These are phyloP conservation scores for Dryocosmus kuriphilus DNA, from an alignment of 2,888 invertebrate genomes.

Conservation along the genomic window DNA sequence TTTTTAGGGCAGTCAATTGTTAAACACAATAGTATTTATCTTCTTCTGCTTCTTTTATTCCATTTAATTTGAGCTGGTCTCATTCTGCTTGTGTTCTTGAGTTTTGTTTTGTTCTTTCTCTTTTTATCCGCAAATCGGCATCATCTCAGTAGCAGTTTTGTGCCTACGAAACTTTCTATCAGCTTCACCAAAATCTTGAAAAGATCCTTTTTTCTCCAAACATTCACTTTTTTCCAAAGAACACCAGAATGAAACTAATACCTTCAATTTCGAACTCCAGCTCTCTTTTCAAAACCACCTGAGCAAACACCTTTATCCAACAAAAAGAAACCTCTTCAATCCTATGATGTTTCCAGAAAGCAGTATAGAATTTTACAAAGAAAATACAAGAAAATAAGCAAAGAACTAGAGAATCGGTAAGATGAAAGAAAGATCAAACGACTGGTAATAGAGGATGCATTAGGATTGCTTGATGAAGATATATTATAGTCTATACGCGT, in stretches of 20 bases:
- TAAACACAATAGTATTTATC: no score
- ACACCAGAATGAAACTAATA: not conserved
- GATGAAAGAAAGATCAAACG: not conserved
- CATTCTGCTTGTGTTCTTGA: not conserved
- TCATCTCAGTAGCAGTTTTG: not conserved
- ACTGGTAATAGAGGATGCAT: not conserved
- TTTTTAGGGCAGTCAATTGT: no score
- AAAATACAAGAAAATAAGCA: not conserved
- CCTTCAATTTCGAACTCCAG: not conserved
- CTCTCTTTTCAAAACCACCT: not conserved
- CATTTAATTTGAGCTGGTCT: no score
- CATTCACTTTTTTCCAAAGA: not conserved
- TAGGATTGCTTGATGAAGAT: not conserved
- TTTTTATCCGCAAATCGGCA: not conserved
- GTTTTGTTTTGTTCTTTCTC: not conserved
- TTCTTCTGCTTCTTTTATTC: no score
- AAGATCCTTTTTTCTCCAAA: not conserved
- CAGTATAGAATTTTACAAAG: not conserved
- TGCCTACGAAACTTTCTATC: no score
- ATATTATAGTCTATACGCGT: not conserved
- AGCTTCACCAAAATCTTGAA: not conserved
- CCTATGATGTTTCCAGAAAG: no score
- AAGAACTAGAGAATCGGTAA: not conserved
- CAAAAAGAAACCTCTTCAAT: not conserved
- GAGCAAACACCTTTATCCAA: constrained; percentile 1